Conservation (phyloP, 2,113 vertebrate genomes). For the Reinhardtius hippoglossoides region DNA sequence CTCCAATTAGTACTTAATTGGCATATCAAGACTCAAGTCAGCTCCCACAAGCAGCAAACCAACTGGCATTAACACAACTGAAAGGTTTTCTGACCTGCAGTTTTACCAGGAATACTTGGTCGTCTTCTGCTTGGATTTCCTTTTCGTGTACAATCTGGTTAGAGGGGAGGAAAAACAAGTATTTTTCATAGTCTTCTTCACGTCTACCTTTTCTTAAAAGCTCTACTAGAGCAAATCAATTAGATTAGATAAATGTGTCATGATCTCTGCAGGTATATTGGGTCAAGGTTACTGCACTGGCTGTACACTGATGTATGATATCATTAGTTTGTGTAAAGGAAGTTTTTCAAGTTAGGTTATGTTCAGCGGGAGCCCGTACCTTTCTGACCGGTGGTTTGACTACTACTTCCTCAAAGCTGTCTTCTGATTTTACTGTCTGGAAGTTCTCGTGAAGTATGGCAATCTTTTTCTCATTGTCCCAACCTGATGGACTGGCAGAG, state of each 20-base stretch:
- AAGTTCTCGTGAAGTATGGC: slow-evolving; percentile 98
- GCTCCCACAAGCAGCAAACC: slow-evolving; percentile 17
- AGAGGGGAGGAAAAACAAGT: neutral
- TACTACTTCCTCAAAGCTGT: slow-evolving; percentile 95
- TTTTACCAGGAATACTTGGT: slow-evolving; percentile 98
- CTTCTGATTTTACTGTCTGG: slow-evolving; percentile 93
- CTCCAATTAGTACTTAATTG: slow-evolving; percentile 44
- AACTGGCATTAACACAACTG: neutral
- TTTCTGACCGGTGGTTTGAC: slow-evolving; percentile 96
- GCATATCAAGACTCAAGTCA: slow-evolving; percentile 38
- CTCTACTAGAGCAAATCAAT: neutral
- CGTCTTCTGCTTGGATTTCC: slow-evolving; percentile 97
- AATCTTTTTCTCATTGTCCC: slow-evolving; percentile 99
- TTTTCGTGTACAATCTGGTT: slow-evolving; percentile 98
- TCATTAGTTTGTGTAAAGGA: too few relatives aligned
- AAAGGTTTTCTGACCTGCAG: slow-evolving; percentile 87
- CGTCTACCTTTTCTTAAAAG: neutral
- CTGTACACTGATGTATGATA: neutral
- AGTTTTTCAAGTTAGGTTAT: neutral
- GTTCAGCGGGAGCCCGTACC: slow-evolving; percentile 77
- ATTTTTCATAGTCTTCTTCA: neutral
- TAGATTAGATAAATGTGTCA: slow-evolving; percentile 8
- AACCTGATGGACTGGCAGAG: slow-evolving; percentile 91
- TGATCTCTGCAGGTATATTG: neutral
- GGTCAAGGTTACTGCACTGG: neutral